Percentiles rank a stretch among this genome's conserved stretches.
phyloP scores from a whole-genome alignment of 2,113 vertebrate species.

The Ondatra zibethicus region DNA sequence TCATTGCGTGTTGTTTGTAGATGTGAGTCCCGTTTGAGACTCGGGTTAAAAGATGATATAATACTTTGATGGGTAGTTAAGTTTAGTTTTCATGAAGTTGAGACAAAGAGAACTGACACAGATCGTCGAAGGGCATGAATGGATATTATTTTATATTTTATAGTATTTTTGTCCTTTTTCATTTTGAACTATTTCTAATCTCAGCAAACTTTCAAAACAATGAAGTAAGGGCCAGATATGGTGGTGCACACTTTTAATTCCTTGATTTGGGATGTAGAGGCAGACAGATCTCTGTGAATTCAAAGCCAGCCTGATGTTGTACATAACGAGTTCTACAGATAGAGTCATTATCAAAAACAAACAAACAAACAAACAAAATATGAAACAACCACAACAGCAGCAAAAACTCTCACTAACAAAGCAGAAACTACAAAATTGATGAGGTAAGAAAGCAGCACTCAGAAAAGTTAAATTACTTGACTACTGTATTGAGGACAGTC shows the following conservation, averaged over 20 bases:
- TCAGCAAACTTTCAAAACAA: constrained; percentile 8
- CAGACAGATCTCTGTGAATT: not conserved
- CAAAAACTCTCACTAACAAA: not conserved
- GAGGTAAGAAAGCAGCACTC: not conserved
- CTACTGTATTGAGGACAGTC: not conserved
- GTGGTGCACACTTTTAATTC: not conserved
- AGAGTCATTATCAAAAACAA: not conserved
- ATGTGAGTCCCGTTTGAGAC: constrained; percentile 43
- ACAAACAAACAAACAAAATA: not conserved
- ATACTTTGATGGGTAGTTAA: constrained; percentile 58
- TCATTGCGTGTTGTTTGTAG: not conserved
- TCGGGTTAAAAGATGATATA: constrained; percentile 35
- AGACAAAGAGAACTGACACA: not conserved
- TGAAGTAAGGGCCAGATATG: not conserved
- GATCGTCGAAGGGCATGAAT: not conserved
- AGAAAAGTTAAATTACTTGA: constrained; percentile 11
- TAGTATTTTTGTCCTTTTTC: not conserved
- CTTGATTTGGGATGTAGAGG: not conserved
- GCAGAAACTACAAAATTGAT: not conserved
- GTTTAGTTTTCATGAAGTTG: constrained; percentile 40
- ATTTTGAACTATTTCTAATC: not conserved
- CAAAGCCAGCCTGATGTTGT: not conserved
- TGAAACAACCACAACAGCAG: not conserved
- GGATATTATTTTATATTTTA: constrained; percentile 14
- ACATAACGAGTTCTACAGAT: not conserved